Base-by-base conservation (phyloP, 2,888 invertebrate species). In the Sisyra terminalis region DNA sequence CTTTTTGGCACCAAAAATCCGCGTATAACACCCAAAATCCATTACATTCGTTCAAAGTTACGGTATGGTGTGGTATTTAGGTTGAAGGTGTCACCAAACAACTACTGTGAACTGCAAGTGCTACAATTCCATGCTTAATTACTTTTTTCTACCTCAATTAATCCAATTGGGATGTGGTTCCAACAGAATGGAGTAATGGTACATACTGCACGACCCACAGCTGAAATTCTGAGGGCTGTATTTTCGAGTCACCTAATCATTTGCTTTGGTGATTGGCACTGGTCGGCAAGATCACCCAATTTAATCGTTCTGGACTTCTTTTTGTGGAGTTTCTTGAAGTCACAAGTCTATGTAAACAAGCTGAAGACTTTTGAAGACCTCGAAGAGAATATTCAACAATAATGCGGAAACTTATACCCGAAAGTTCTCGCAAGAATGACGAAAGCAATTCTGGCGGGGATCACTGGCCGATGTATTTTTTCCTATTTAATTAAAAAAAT, bases 251-350 rank as follows among this genome's bases (percentile, higher is more conserved):
- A 41, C 47, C 39, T 44, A 39, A 48, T 48, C 45, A 46, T 47
- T 43, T 44, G 24, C 7, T 24, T 24, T 24, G 24, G 24, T 24
- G 24, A 24, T 24, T 24, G 3, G 24, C 24, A 24, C 24, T 24
- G 46, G 50, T 47, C 47, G 9, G 44, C 47, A 46, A 47, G 45
- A 48, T 49, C 48, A 29, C 45, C 46, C 32, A 44, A 48, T 43
- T 46, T 44, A 43, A 49, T 44, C 45, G 43, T 6, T 14, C 32
- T 14, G 8, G 32, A 32, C 32, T 32, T 32, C 40, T 48, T 48
- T 43, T 41, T 50, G 39, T 46, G 47, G 45, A 38, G 43, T 41
- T 49, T 45, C 39, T 49, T 46, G 43, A 50, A 49, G 45, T 48
- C 46, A 24, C 5, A 38, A 29, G 43, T 48, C 38, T 46, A 46